Conservation (phyloP, 2,888 invertebrate genomes). For the Drosophila putrida region DNA sequence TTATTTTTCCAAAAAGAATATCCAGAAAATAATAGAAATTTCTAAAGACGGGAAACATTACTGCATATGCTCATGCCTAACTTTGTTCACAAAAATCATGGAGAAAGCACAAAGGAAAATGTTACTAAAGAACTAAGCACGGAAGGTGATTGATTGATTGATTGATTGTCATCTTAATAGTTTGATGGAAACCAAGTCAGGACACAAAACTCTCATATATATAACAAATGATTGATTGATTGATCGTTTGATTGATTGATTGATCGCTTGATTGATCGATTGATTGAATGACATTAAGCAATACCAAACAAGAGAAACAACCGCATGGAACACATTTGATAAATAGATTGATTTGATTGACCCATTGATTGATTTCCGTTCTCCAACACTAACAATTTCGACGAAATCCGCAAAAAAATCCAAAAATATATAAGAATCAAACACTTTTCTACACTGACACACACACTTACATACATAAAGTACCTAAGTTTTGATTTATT, state of each 20-base stretch:
- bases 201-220: too few relatives aligned
- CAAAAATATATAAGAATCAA: not conserved
- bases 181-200: not conserved
- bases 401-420: not conserved
- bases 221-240: constrained; percentile 17
- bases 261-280: constrained; percentile 20
- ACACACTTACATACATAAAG: constrained; percentile 39
- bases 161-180: not conserved
- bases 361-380: constrained; percentile 27
- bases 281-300: not conserved
- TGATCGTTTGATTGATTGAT: constrained; percentile 17
- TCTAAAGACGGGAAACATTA: constrained; percentile 26
- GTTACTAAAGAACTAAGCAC: not conserved
- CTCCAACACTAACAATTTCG: constrained; percentile 9
- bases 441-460: constrained; percentile 3
- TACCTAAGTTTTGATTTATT: constrained; percentile 82
- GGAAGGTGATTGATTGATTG: constrained; percentile 4
- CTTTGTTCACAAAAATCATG: not conserved
- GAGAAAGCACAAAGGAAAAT: not conserved
- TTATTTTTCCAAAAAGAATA: not conserved
- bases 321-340: not conserved
- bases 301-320: constrained; percentile 11
- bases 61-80: constrained; percentile 17
- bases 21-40: not conserved
- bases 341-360: constrained; percentile 24